phyloP scores from a whole-genome alignment of 2,797 vertebrate species.

The Miichthys miiuy region DNA sequence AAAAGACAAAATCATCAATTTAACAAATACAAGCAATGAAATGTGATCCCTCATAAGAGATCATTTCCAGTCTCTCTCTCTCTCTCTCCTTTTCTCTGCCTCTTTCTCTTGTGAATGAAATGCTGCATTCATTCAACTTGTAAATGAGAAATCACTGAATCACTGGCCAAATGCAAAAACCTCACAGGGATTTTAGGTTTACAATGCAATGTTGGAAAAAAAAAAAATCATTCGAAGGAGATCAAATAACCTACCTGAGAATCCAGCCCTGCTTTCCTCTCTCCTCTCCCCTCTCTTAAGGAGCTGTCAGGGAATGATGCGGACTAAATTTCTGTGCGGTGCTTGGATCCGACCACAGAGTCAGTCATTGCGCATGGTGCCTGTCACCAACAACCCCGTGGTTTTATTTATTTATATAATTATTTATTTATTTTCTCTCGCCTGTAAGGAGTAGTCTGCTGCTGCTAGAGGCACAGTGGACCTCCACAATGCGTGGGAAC shows the following conservation, averaged over 20 bases:
- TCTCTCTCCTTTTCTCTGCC: slow-evolving; percentile 2
- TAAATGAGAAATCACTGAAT: slow-evolving; percentile 54
- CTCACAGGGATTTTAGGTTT: slow-evolving; percentile 18
- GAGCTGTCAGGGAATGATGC: slow-evolving; percentile 81
- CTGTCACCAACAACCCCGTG: slow-evolving; percentile 60
- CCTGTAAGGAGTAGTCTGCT: slow-evolving; percentile 50
- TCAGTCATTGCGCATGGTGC: slow-evolving; percentile 81
- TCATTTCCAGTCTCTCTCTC: slow-evolving; percentile 18
- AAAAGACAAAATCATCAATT: slow-evolving; percentile 45
- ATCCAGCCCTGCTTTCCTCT: slow-evolving; percentile 57
- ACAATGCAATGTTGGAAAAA: slow-evolving; percentile 42
- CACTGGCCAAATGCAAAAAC: slow-evolving; percentile 43
- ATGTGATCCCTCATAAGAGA: slow-evolving; percentile 38
- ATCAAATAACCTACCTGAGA: slow-evolving; percentile 76
- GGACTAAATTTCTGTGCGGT: slow-evolving; percentile 74
- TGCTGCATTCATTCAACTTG: slow-evolving; percentile 75
- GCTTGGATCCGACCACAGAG: slow-evolving; percentile 54
- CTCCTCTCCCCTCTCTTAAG: slow-evolving; percentile 44
- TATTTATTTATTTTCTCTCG: not conserved
- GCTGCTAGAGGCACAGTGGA: slow-evolving; percentile 58
- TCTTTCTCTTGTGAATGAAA: slow-evolving; percentile 73
- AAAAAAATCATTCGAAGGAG: slow-evolving; percentile 38
- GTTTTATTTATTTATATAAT: slow-evolving; percentile 23
- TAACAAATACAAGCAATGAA: slow-evolving; percentile 46
- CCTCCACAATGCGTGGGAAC: slow-evolving; percentile 74